Evolutionary conservation across 2,113 vertebrate genomes (phyloP).

Genomic region (Gasterosteus nipponicus): DNA sequence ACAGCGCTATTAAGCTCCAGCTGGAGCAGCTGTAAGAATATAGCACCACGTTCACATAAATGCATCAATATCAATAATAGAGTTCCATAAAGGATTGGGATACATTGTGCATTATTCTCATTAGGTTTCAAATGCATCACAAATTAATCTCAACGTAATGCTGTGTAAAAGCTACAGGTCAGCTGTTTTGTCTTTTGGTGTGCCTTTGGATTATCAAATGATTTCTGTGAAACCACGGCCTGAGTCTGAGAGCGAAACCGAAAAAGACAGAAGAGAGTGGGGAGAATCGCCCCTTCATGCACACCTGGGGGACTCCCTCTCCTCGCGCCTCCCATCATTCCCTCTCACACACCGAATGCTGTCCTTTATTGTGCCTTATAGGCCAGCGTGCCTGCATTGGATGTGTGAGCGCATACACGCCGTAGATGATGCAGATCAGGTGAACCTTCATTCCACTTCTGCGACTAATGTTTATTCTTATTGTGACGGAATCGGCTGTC

Average conservation of each 20-base stretch:
- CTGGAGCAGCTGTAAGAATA: not conserved
- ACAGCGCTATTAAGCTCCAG: not conserved
- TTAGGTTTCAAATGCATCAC: not conserved
- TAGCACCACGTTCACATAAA: not conserved
- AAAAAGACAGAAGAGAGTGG: constrained; percentile 31
- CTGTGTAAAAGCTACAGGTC: constrained; percentile 6
- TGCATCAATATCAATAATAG: not conserved
- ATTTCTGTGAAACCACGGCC: constrained; percentile 54
- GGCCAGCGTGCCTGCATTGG: not conserved
- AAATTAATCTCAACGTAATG: not conserved
- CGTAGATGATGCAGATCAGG: not conserved
- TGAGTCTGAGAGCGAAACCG: not conserved
- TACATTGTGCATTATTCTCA: not conserved
- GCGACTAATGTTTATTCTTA: not conserved
- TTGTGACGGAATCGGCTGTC: not conserved
- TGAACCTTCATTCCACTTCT: not conserved
- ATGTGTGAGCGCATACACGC: not conserved
- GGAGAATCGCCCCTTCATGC: constrained; percentile 17
- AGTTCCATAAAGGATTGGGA: not conserved
- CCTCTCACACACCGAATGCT: constrained; percentile 2
- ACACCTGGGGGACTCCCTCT: constrained; percentile 52
- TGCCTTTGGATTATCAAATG: constrained; percentile 25
- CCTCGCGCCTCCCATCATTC: constrained; percentile 18
- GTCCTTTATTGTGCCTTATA: not conserved
- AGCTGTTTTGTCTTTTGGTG: not conserved